A percentile compares a stretch with the other conserved stretches of the same genome.
Evolutionary conservation across 2,113 vertebrate genomes (phyloP).

Genomic region (Pseudonaja textilis): DNA sequence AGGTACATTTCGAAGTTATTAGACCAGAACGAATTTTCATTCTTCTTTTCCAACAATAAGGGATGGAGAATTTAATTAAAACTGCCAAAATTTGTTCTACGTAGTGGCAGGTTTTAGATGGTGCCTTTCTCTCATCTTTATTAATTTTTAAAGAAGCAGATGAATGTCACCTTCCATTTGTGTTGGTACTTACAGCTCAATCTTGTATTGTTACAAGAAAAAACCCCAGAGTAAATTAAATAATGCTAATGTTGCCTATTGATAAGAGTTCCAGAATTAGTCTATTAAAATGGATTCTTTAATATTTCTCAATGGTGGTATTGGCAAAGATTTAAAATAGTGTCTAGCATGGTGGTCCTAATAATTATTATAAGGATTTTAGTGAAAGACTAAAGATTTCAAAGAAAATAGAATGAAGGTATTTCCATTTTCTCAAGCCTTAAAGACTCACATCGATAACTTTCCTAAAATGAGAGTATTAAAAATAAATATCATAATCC

Average conservation of each 20-base stretch:
- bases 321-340: not conserved
- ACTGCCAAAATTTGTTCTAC: accelerated
- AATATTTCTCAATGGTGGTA: not conserved
- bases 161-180: constrained; percentile 34
- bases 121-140: not conserved
- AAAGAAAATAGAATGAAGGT: not conserved
- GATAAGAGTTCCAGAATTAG: not conserved
- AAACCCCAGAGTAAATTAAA: not conserved
- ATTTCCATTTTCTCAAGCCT: not conserved
- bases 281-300: not conserved
- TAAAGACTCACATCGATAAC: too few species aligned
- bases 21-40: constrained; percentile 42
- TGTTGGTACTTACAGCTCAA: constrained; percentile 43
- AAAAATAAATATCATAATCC: not conserved
- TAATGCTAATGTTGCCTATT: not conserved
- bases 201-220: not conserved
- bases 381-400: not conserved
- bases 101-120: not conserved
- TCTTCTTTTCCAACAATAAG: constrained; percentile 23
- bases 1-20: constrained; percentile 35
- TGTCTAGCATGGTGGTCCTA: not conserved
- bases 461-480: not conserved
- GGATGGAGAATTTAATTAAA: constrained; percentile 6
- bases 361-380: not conserved
- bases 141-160: constrained; percentile 2